Evolutionary conservation across 2,888 invertebrate genomes (phyloP), one percentile per base, ranked within the genome.

Genomic region (Drosophila mimetica): DNA sequence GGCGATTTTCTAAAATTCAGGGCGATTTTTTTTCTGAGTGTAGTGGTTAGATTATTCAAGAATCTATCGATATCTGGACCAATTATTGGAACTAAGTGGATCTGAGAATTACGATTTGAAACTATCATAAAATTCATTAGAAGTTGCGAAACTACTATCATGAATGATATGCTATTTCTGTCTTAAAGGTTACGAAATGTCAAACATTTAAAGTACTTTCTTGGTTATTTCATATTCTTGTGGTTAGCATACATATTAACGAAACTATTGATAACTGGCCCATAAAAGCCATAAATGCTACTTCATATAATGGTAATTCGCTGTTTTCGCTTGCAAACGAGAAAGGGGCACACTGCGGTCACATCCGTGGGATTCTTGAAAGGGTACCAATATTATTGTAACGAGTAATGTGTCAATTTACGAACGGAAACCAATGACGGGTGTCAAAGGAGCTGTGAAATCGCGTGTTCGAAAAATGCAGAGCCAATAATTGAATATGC

Each of bases 401-500:
- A 4, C 14, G 7, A 9, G 13, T 16, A 34, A 34, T 34, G 18
- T n/a, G 20, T 50, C 28, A 64, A 41, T 50, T 36, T 34, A n/a
- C 13, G 34, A 22, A 34, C 50, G 14, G 32, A 32, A 28, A 32
- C n/a, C 46, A 30, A 22, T 20, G 47, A 16, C 22, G 9, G 34
- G 18, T 41, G 28, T 78, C 58, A 84, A 61, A 65, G 61, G 39
- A 51, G 42, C 32, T n/a, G 36, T 47, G 51, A 65, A 74, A 54
- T 36, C 46, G 42, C 9, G 37, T 20, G 61, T 32, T 16, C 32
- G 53, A 8, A 30, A 39, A 54, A 60, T 65, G 46, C 60, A 41
- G 64, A 61, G 54, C 36, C 32, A 22, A n/a, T 59, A 52, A 63
- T 75, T 57, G 66, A 75, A 69, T 70, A 44, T 65, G 61, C 54